phyloP scores from a whole-genome alignment of 2,797 vertebrate genomes.

The Ptychobarbus kaznakovi region DNA sequence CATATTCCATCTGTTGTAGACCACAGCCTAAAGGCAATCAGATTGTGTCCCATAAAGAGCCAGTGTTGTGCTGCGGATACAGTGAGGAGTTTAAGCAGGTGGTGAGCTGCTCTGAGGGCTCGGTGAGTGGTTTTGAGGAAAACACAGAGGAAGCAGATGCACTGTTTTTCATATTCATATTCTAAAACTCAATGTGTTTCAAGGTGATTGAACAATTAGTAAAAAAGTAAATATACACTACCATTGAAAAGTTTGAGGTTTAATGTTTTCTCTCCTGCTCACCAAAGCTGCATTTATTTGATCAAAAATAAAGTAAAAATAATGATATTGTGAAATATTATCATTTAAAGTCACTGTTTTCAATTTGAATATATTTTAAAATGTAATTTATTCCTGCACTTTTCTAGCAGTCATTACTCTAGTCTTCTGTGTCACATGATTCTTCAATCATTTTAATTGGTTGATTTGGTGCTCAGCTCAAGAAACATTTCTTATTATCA shows the following conservation, averaged over 20 bases:
- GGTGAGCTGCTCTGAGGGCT: slow-evolving; percentile 82
- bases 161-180: background rate
- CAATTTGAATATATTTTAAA: background rate
- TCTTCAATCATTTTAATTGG: background rate
- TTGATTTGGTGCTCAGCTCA: background rate
- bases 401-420: background rate
- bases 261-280: background rate
- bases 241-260: background rate
- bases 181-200: background rate
- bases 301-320: background rate
- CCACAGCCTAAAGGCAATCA: slow-evolving; percentile 59
- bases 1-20: slow-evolving; percentile 10
- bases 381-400: no score
- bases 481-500: background rate
- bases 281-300: background rate
- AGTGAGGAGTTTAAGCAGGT: slow-evolving; percentile 80
- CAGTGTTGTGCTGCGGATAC: slow-evolving; percentile 80
- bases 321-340: background rate
- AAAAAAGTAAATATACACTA: background rate
- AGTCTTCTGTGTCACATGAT: background rate
- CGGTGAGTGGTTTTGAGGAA: slow-evolving; percentile 75
- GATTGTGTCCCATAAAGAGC: slow-evolving; percentile 78
- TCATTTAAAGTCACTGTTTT: background rate
- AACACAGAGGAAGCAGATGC: background rate
- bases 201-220: background rate